These are phyloP conservation scores for Stegophylla sp. DNA, from an alignment of 2,888 invertebrate genomes.

Conservation along the genomic window DNA sequence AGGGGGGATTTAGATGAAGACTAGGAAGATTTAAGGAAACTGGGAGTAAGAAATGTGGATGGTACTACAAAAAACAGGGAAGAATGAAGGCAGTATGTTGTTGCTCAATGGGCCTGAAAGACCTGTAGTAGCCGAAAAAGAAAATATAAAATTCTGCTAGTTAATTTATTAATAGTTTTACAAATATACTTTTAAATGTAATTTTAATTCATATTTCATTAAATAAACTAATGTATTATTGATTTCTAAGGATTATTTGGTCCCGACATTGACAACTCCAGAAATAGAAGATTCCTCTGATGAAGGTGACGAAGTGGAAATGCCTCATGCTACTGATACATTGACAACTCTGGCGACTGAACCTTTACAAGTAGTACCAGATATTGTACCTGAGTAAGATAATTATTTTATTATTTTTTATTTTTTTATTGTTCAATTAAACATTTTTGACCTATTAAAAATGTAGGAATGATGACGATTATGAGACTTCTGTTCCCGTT, in stretches of 20 bases:
- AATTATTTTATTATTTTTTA: background rate
- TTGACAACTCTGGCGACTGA: slow-evolving; percentile 36
- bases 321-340: slow-evolving; percentile 35
- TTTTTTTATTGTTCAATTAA: background rate
- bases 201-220: too few species aligned
- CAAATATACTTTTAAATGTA: too few species aligned
- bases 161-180: too few species aligned
- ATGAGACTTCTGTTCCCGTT: slow-evolving; percentile 37
- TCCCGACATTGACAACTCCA: slow-evolving; percentile 20
- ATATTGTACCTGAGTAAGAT: slow-evolving; percentile 46
- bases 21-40: too few species aligned
- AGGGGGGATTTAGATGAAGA: too few species aligned
- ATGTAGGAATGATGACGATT: slow-evolving; percentile 46
- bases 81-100: too few species aligned
- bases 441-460: background rate
- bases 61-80: too few species aligned
- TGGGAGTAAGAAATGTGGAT: too few species aligned
- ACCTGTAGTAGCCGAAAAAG: too few species aligned
- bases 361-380: slow-evolving; percentile 55
- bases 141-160: too few species aligned
- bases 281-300: slow-evolving; percentile 48
- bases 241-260: slow-evolving; percentile 14
- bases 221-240: background rate
- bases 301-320: slow-evolving; percentile 47
- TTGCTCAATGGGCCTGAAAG: too few species aligned